phyloP scores from a whole-genome alignment of 2,113 vertebrate genomes.

The Cyrtonyx montezumae region DNA sequence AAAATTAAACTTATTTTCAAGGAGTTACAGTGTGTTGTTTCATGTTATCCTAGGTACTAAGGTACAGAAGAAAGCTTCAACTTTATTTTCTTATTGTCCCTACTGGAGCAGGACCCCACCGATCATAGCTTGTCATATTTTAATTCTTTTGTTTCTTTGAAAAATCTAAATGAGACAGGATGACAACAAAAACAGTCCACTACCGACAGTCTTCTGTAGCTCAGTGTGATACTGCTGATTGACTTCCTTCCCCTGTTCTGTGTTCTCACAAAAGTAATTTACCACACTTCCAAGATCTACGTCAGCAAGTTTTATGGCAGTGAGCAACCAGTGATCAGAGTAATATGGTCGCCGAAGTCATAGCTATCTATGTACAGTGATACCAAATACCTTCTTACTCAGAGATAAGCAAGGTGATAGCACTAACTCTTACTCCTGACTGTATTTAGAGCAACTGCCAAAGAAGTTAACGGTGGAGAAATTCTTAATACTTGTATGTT shows the following conservation, averaged over 20 bases:
- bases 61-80: not conserved
- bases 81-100: not conserved
- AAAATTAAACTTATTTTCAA: constrained; percentile 81
- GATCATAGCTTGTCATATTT: not conserved
- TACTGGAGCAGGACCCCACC: not conserved
- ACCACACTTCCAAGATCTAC: not conserved
- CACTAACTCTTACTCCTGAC: not conserved
- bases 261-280: not conserved
- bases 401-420: not conserved
- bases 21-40: constrained; percentile 1
- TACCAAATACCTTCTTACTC: not conserved
- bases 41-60: not conserved
- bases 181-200: not conserved
- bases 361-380: not conserved
- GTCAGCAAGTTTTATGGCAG: not conserved
- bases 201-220: not conserved
- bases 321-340: not conserved
- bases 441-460: not conserved
- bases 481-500: not conserved
- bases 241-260: not conserved
- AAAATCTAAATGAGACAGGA: not conserved
- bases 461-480: not conserved
- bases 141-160: not conserved
- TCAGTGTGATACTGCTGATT: not conserved
- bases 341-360: not conserved